Conservation (phyloP, 2,797 vertebrate species). For the Rhodeus uyekii region DNA sequence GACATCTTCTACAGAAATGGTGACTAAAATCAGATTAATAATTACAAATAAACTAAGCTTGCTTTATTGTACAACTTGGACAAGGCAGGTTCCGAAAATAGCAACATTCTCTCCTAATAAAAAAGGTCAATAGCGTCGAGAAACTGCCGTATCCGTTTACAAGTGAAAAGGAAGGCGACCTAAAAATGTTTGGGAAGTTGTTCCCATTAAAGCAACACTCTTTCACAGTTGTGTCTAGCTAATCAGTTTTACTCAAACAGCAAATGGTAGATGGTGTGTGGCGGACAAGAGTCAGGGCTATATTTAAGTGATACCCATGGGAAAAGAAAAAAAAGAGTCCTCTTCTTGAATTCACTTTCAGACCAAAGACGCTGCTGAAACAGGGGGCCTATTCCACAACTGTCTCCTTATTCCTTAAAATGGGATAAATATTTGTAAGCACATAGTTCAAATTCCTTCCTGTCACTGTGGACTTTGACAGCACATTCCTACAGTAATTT, state of each 20-base stretch:
- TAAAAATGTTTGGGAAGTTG: slow-evolving; percentile 74
- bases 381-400: slow-evolving; percentile 79
- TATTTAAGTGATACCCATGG: slow-evolving; percentile 95
- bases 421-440: slow-evolving; percentile 77
- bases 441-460: slow-evolving; percentile 77
- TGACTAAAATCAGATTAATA: not conserved
- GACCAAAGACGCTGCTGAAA: slow-evolving; percentile 89
- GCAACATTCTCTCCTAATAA: not conserved
- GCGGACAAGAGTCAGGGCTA: slow-evolving; percentile 79
- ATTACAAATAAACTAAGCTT: not conserved
- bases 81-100: slow-evolving; percentile 1
- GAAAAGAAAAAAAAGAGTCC: slow-evolving; percentile 88
- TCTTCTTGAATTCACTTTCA: slow-evolving; percentile 81
- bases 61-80: not conserved
- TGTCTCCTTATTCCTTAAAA: slow-evolving; percentile 81
- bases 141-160: slow-evolving; percentile 63
- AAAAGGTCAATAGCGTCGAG: slow-evolving; percentile 15
- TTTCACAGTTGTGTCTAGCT: slow-evolving; percentile 94
- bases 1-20: not conserved
- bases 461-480: slow-evolving; percentile 59
- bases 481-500: slow-evolving; percentile 47
- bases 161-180: slow-evolving; percentile 67
- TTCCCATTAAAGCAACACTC: slow-evolving; percentile 82
- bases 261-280: slow-evolving; percentile 83
- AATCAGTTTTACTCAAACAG: slow-evolving; percentile 95